Evolutionary conservation across 2,888 invertebrate genomes (phyloP).

Genomic region (Tetragonula carbonaria): DNA sequence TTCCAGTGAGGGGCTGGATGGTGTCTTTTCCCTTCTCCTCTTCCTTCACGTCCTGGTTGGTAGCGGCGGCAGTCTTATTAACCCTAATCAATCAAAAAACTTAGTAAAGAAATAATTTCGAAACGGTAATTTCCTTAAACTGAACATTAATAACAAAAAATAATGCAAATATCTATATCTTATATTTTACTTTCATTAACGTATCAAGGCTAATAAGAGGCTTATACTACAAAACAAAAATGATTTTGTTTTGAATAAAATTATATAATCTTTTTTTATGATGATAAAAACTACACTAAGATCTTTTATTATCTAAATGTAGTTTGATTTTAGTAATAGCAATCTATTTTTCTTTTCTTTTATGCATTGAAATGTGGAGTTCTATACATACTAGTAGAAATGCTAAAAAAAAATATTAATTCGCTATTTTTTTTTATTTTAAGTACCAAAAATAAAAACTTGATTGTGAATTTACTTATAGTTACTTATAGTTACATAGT

Average conservation of each 20-base stretch:
- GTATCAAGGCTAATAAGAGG: slow-evolving; percentile 39
- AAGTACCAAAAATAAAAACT: slow-evolving; percentile 48
- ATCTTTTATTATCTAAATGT: slow-evolving; percentile 39
- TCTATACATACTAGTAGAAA: slow-evolving; percentile 41
- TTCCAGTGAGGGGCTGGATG: too few species aligned
- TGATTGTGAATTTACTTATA: slow-evolving; percentile 11
- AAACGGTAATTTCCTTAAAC: background rate
- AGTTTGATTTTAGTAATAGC: slow-evolving; percentile 13
- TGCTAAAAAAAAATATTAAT: slow-evolving; percentile 17
- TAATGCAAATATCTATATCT: slow-evolving; percentile 17
- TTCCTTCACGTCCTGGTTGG: too few species aligned
- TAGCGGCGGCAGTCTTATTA: slow-evolving; percentile 33
- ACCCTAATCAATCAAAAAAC: slow-evolving; percentile 23
- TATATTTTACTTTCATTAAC: slow-evolving; percentile 2
- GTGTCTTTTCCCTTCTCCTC: too few species aligned
- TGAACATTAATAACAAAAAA: slow-evolving; percentile 4
- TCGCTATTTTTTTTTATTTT: background rate
- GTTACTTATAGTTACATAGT: slow-evolving; percentile 26
- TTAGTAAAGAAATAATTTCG: slow-evolving; percentile 15
- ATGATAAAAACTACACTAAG: slow-evolving; percentile 32
- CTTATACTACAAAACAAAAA: slow-evolving; percentile 41
- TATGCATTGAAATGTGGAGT: background rate
- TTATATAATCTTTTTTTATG: slow-evolving; percentile 13
- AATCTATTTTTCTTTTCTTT: slow-evolving; percentile 1
- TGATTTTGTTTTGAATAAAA: slow-evolving; percentile 34